Evolutionary conservation across 2,797 vertebrate species (phyloP), one percentile per base, ranked within the genome.

Genomic region (Takifugu ocellatus): DNA sequence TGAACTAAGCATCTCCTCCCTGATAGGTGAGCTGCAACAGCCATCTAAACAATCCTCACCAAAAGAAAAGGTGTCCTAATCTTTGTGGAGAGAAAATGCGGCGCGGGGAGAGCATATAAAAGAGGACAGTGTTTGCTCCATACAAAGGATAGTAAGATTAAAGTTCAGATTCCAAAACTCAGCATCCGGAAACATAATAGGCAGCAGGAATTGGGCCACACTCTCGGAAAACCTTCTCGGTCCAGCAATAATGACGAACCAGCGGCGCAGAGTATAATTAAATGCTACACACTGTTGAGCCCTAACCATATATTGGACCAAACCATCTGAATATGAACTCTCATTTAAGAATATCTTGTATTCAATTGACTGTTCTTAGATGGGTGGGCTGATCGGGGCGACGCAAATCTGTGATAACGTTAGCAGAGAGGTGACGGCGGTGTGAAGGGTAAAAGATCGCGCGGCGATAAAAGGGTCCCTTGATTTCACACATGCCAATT

Each of bases 61-160:
- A 82, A 91, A 91, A 92, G 85, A 92, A 91, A 92, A 87, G 91
- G 90, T 86, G 82, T 45, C 15, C 72, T 82, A 74, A 89, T 90
- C 86, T 75, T 66, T 66, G 54, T 57, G 71, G 62, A 29, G 25
- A 56, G 43, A 29, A 17, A 21, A 56, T 59, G 56, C 54, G 74
- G 58, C 76, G 53, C 6, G 6, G 55, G 65, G 15, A 61, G 61
- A 68, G 64, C 51, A 64, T 78, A 39, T 14, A 62, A 66, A 63
- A 66, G 54, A 61, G 67, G 55, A 53, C 53, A 62, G 70, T 72
- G 71, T 72, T 49, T 49, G 77, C 44, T n/a, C 24, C 24, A 59
- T 74, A 83, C 75, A 84, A 75, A 82, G 81, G 79, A 85, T 81
- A 80, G 79, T 80, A 83, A 86, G 90, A 91, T 89, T 89, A 88